phyloP scores from a whole-genome alignment of 2,113 vertebrate genomes.

The Prolemur simus region DNA sequence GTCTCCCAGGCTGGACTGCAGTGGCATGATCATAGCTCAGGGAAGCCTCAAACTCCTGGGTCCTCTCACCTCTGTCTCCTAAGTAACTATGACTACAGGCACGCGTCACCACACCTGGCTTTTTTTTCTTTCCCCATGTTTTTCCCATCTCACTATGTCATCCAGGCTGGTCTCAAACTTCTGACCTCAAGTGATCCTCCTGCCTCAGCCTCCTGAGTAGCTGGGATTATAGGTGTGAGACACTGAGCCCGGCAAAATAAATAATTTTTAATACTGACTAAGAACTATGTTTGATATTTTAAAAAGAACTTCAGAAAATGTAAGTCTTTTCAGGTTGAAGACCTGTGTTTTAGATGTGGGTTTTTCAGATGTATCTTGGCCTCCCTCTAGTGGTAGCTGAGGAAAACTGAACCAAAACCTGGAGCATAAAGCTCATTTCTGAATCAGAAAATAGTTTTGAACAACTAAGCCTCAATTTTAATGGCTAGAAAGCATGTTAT shows the following conservation, averaged over 20 bases:
- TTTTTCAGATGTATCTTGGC: slow-evolving; percentile 60
- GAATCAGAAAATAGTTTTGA: slow-evolving; percentile 12
- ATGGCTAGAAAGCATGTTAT: not conserved
- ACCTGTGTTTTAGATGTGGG: not conserved
- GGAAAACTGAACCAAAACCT: slow-evolving; percentile 34
- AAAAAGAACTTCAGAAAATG: not conserved
- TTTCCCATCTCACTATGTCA: too few relatives aligned
- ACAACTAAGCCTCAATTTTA: not conserved
- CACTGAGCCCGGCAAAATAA: not conserved
- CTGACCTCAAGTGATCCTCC: too few relatives aligned
- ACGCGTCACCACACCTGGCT: too few relatives aligned
- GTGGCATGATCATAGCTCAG: too few relatives aligned
- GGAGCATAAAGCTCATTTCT: not conserved
- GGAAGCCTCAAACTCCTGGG: too few relatives aligned
- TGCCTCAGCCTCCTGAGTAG: too few relatives aligned
- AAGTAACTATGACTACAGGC: too few relatives aligned
- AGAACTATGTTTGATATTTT: not conserved
- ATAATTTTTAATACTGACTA: not conserved
- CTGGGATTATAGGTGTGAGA: too few relatives aligned
- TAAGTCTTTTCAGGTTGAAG: not conserved
- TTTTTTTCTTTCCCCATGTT: too few relatives aligned
- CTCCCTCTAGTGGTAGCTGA: slow-evolving; percentile 74
- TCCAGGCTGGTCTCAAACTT: too few relatives aligned
- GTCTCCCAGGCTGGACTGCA: too few relatives aligned
- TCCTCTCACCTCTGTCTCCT: too few relatives aligned